Base-by-base conservation (phyloP, 2,888 invertebrate species). In the Nephrotoma flavescens region DNA sequence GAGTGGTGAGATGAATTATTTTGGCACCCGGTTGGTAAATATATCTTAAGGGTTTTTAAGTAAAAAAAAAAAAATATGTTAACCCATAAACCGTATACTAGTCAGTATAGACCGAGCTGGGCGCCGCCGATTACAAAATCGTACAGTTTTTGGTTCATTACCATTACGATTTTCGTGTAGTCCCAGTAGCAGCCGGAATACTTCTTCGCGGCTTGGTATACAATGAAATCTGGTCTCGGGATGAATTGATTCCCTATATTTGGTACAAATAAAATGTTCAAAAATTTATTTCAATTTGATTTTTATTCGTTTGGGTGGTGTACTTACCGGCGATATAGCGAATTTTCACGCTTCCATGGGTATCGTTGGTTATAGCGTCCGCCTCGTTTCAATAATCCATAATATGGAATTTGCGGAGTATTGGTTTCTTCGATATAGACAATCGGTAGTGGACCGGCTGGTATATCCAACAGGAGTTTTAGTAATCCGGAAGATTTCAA, bases 61-160 rank as follows among this genome's bases (percentile, higher is more conserved):
- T 3, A 31, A 71, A 71, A 71, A 3, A 19, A 19, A 19, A 9
- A 71, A 31, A 71, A 7, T 31, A 31, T 19, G 4, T 90, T 93
- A 93, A 87, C 94, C 94, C 88, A 94, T 90, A 89, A 94, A 94
- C 44, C 94, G 92, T 88, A 94, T 94, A 90, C 94, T 94, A 87
- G 94, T 94, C 89, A 94, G 94, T 85, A 94, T 92, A 5, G 93
- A 91, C 87, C 92, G 92, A 9, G 94, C 94, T 0, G 94, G 93
- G 88, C 94, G 92, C 89, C 93, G 93, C 87, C 94, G 92, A 89
- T 94, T 94, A 90, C 94, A 94, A 90, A 94, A 94, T 88, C 93
- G 92, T 41, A 94, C 92, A n/a, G 93, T 92, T 89, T 93, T 93
- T 87, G 91, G 91, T 87, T 91, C 90, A 88, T 91, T 91, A 1